These are phyloP conservation scores for Numenius phaeopus DNA, from an alignment of 2,797 vertebrate genomes.

Conservation along the genomic window DNA sequence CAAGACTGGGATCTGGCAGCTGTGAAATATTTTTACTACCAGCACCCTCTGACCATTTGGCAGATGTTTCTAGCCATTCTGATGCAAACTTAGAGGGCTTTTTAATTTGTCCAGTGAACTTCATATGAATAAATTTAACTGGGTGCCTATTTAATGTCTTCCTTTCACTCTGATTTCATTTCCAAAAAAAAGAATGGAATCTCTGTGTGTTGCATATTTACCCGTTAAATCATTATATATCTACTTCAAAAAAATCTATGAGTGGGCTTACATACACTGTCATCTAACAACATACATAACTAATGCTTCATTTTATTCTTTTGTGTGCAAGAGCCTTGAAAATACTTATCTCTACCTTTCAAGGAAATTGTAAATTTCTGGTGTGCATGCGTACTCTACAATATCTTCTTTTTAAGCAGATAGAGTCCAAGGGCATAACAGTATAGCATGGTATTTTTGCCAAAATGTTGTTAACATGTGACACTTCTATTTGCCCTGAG, in stretches of 20 bases:
- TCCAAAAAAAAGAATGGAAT: not conserved
- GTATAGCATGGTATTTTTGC: constrained; percentile 40
- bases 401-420: not conserved
- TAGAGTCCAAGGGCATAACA: constrained; percentile 20
- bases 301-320: not conserved
- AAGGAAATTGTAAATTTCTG: constrained; percentile 13
- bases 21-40: not conserved
- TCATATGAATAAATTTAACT: not conserved
- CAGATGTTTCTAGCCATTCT: not conserved
- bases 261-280: not conserved
- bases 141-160: not conserved
- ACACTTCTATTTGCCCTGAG: constrained; percentile 68
- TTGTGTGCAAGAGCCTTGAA: not conserved
- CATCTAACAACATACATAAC: not conserved
- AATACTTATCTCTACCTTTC: not conserved
- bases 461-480: constrained; percentile 66
- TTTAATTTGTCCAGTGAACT: not conserved
- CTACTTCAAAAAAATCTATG: not conserved
- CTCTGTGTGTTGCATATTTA: not conserved
- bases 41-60: not conserved
- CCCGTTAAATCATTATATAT: not conserved
- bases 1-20: not conserved
- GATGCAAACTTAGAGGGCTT: not conserved
- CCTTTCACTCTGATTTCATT: not conserved
- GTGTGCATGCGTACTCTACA: not conserved